Percentiles rank a stretch among this genome's conserved stretches.
Conservation (phyloP, 2,797 vertebrate genomes). For the Bovichtus variegatus region DNA sequence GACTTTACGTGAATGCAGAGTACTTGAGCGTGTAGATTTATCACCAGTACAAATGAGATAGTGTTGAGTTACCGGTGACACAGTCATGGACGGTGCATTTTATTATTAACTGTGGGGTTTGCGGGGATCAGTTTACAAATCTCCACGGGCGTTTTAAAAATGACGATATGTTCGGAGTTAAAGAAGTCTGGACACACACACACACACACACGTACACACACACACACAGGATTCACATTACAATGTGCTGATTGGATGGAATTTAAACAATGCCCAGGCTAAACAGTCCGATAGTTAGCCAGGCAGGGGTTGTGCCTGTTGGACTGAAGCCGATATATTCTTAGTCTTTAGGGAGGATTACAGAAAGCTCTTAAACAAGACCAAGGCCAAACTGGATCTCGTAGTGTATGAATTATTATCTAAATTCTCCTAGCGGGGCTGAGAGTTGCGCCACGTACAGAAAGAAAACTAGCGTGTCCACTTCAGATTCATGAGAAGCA, state of each 20-base stretch:
- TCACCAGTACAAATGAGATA: not conserved
- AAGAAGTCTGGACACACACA: conserved; percentile 15
- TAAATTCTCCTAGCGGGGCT: conserved; percentile 1
- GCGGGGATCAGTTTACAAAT: conserved; percentile 38
- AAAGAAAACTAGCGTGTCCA: conserved; percentile 2
- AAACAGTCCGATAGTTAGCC: conserved; percentile 65
- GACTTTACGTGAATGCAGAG: not conserved
- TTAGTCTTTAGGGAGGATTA: conserved; percentile 70
- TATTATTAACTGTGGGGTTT: conserved; percentile 19
- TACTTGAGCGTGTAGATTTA: not conserved
- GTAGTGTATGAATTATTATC: conserved; percentile 3
- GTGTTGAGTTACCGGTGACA: conserved; percentile 16
- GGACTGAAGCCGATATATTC: conserved; percentile 58
- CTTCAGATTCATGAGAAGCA: conserved; percentile 39
- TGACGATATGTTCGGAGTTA: conserved; percentile 42
- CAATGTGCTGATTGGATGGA: conserved; percentile 78
- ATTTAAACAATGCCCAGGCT: conserved; percentile 80
- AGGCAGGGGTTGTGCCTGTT: conserved; percentile 67
- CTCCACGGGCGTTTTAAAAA: conserved; percentile 41
- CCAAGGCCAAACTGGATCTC: conserved; percentile 7
- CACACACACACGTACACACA: conserved; percentile 12
- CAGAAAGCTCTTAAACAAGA: conserved; percentile 55
- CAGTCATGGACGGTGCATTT: conserved; percentile 16
- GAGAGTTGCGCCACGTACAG: conserved; percentile 1
- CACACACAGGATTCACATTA: conserved; percentile 60